Conservation (phyloP, 2,113 vertebrate species). For the Plecotus auritus region DNA sequence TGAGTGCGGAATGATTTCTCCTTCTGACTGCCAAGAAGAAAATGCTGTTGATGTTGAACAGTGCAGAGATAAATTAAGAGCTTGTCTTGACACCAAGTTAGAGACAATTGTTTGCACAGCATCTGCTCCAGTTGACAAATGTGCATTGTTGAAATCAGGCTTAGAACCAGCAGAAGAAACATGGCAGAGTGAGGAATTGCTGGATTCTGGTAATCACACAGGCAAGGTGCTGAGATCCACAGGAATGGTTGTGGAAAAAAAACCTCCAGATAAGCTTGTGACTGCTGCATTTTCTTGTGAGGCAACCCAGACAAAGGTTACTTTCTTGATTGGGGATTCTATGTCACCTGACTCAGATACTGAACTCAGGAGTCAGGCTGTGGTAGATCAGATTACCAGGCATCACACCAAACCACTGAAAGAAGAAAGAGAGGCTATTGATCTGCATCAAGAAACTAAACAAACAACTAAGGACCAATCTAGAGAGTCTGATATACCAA, state of each 20-base stretch:
- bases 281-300: conserved; percentile 73
- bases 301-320: conserved; percentile 88
- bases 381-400: conserved; percentile 87
- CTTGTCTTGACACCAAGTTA: conserved; percentile 80
- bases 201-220: conserved; percentile 66
- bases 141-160: conserved; percentile 58
- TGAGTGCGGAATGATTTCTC: conserved; percentile 68
- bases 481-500: conserved; percentile 77
- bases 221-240: conserved; percentile 70
- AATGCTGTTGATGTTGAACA: conserved; percentile 73
- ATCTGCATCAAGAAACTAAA: conserved; percentile 78
- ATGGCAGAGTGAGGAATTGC: conserved; percentile 65
- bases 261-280: conserved; percentile 90
- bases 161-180: conserved; percentile 58
- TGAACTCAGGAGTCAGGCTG: conserved; percentile 87
- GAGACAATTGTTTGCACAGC: conserved; percentile 84
- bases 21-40: conserved; percentile 76
- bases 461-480: conserved; percentile 88
- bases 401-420: conserved; percentile 84
- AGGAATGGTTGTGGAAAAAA: conserved; percentile 86
- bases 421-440: conserved; percentile 75
- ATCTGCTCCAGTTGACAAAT: conserved; percentile 81
- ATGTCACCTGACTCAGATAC: conserved; percentile 98
- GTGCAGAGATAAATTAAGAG: conserved; percentile 77
- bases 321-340: conserved; percentile 97